Base-by-base conservation (phyloP, 2,797 vertebrate species). In the Pachyuromys duprasi region DNA sequence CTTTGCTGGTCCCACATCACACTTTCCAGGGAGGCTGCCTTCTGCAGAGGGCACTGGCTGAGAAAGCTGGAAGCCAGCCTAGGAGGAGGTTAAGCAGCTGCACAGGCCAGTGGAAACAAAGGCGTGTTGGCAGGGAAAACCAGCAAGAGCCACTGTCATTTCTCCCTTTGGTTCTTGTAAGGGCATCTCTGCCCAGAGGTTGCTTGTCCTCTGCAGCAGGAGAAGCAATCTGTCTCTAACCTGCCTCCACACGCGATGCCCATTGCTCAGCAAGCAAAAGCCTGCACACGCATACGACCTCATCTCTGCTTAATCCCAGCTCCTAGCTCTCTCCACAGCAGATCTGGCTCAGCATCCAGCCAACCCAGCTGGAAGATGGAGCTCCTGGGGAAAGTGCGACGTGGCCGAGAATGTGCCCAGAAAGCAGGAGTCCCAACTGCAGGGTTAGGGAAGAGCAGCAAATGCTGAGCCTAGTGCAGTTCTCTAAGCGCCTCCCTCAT, bases 311-410 rank as follows among this genome's bases (percentile, higher is more conserved):
- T 75, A 57, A 88, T 57, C 76, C 91, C 93, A 75, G 88, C 75
- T 93, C 90, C 95, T 91, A 94, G 78, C 86, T 89, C 90, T 96
- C 96, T 96, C 96, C 94, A 69, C 90, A 94, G 93, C 78, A 89
- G 79, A 84, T 74, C 33, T 91, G 86, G 94, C 97, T 89, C 70
- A 74, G 89, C 72, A 76, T 82, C 57, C 7, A 24, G 95, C 96
- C 97, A 97, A 75, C 62, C n/a, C 94, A 45, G 87, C 95, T 97
- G 93, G 97, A 93, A 89, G 92, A 90, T 15, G 8, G n/a, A 92
- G 84, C 88, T 95, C 84, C 65, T 3, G 20, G 80, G 89, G 83
- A 70, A 93, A 95, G 89, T 63, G 15, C 22, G 0, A 96, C 93
- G 93, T 96, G 93, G 97, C 86, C 36, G 22, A 11, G 45, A 89